These are phyloP conservation scores for Calameuta filiformis DNA, from an alignment of 2,888 invertebrate genomes.

Conservation along the genomic window DNA sequence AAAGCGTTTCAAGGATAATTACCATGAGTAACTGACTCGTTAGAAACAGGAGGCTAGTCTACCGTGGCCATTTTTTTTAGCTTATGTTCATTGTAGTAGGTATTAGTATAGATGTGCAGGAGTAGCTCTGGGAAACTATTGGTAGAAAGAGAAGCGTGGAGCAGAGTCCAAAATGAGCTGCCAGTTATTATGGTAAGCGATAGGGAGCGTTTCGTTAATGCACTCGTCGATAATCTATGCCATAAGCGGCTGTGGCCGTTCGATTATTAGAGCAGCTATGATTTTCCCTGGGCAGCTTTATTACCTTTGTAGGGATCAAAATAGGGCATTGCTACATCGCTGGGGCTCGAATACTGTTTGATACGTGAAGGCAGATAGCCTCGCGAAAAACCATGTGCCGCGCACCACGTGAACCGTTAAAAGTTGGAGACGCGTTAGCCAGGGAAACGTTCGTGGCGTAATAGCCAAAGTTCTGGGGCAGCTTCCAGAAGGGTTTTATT, in stretches of 20 bases:
- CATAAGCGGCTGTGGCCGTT: conserved; percentile 15
- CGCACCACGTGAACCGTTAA: conserved; percentile 48
- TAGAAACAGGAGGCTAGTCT: background rate
- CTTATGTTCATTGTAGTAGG: background rate
- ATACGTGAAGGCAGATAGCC: background rate
- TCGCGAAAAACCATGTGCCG: conserved; percentile 1
- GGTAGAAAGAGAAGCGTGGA: background rate
- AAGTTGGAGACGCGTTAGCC: conserved; percentile 61
- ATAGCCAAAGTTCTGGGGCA: conserved; percentile 57
- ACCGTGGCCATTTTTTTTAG: background rate
- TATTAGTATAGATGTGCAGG: background rate
- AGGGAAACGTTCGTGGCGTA: conserved; percentile 58
- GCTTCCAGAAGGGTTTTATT: conserved; percentile 40
- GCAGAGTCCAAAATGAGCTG: background rate
- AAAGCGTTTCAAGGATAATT: background rate
- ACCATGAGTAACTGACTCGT: background rate
- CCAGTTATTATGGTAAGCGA: background rate
- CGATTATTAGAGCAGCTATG: conserved; percentile 30
- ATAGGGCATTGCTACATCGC: background rate
- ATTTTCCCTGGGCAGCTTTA: background rate
- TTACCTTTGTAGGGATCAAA: background rate
- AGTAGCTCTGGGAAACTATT: background rate
- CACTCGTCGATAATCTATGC: conserved; percentile 35
- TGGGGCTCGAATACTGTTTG: background rate
- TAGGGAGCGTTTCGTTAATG: background rate